Conservation (phyloP, 2,113 vertebrate genomes). For the Lophius piscatorius region DNA sequence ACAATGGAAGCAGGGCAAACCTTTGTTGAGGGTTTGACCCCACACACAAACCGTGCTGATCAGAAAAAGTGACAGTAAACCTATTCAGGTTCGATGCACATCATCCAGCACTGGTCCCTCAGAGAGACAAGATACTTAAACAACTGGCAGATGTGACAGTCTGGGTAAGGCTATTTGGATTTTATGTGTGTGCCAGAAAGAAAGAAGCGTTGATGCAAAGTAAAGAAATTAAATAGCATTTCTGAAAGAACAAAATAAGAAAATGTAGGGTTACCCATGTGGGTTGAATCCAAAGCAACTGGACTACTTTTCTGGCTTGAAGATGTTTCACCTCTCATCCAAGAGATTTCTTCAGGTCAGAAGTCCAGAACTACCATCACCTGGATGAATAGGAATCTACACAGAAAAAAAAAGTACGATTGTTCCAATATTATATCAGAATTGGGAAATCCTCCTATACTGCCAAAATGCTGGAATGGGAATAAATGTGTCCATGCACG, state of each 20-base stretch:
- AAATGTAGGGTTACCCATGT: too few relatives aligned
- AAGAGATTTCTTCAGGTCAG: too few relatives aligned
- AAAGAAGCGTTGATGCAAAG: background rate
- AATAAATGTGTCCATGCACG: too few relatives aligned
- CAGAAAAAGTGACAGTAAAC: conserved; percentile 72
- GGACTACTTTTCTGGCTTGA: too few relatives aligned
- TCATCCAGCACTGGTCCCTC: conserved; percentile 52
- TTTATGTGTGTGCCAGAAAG: background rate
- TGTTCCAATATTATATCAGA: too few relatives aligned
- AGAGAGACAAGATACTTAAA: conserved; percentile 40
- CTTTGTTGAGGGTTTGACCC: conserved; percentile 67
- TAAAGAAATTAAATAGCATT: background rate
- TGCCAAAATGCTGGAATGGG: too few relatives aligned
- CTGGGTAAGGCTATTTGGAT: background rate
- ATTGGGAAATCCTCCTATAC: too few relatives aligned
- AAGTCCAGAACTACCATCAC: too few relatives aligned
- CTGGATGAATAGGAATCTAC: too few relatives aligned
- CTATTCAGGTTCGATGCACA: conserved; percentile 56
- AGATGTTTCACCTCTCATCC: too few relatives aligned
- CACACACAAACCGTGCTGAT: conserved; percentile 59
- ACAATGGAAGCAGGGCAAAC: conserved; percentile 60
- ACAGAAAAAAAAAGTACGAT: too few relatives aligned
- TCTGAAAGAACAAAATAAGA: background rate
- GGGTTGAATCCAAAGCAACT: too few relatives aligned
- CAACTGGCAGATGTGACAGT: conserved; percentile 39